Evolutionary conservation across 2,888 invertebrate species (phyloP), one percentile per base, ranked within the genome.

Genomic region (Agrotis exclamationis): DNA sequence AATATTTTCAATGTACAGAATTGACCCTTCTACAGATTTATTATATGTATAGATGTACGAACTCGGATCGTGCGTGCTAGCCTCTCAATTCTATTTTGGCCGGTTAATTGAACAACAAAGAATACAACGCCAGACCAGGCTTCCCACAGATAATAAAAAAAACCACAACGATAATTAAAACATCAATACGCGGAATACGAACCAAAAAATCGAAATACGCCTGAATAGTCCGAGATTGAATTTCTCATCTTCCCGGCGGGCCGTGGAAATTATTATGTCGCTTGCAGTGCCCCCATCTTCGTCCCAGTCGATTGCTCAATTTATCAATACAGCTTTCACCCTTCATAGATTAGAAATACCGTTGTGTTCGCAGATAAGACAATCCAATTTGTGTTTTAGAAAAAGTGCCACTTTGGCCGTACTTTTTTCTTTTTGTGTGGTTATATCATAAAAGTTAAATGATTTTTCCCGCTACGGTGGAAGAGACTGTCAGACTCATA

Each of bases 301-400:
- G 89, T 88, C 89, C 89, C 88, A 91, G 89, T 89, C 94, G 95
- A 94, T 93, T 95, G 95, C 95, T 95, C 95, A 94, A 94, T 95
- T 95, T 95, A 95, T 95, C 94, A 95, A 95, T 95, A 95, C 90
- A 89, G 90, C 88, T 78, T 76, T 86, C 82, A 83, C 80, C 83
- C 48, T 70, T 28, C 89, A 90, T 75, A 92, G 93, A 93, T 44
- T 87, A 88, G 16, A 16, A 56, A 51, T 70, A 68, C n/a, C 14
- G n/a, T 58, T 65, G 57, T 24, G 7, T 33, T 3, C 4, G 45
- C 58, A 85, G 86, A 84, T 51, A 47, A 0, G 84, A 64, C 76
- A 9, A 2, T 1, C 39, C 39, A 39, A 39, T 39, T 39, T 39
- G 39, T 39, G 39, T 11, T 39, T 39, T 1, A 39, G 33, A 33